Conservation (phyloP, 2,797 vertebrate genomes). For the Sebastiscus tertius region DNA sequence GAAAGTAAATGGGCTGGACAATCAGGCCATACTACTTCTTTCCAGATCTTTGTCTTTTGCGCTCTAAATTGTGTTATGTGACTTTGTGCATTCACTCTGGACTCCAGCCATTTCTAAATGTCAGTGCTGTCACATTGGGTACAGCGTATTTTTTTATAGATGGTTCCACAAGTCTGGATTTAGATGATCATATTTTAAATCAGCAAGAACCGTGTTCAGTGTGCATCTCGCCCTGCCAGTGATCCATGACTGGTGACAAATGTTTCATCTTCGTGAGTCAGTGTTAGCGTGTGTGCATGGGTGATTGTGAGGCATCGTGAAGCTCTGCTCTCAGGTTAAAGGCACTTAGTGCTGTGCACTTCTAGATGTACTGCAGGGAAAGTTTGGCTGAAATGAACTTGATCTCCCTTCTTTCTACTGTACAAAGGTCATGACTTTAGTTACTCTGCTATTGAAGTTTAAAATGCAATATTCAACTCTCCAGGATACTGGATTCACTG, state of each 20-base stretch:
- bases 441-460: neutral
- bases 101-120: constrained; percentile 31
- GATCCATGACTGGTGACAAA: neutral
- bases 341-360: neutral
- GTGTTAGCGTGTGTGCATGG: neutral
- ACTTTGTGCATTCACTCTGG: constrained; percentile 2
- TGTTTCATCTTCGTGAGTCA: constrained; percentile 10
- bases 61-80: neutral
- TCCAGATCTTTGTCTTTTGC: neutral
- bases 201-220: neutral
- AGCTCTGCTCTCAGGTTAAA: neutral
- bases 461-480: neutral
- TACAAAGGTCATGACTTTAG: neutral
- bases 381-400: neutral
- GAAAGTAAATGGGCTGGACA: neutral
- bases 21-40: neutral
- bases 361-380: neutral
- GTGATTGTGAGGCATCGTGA: neutral
- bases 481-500: neutral
- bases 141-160: neutral
- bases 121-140: constrained; percentile 10
- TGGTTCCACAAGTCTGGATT: neutral
- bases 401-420: neutral
- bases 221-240: neutral
- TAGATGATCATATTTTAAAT: neutral